Conservation (phyloP, 2,113 vertebrate genomes). For the Puma concolor region DNA sequence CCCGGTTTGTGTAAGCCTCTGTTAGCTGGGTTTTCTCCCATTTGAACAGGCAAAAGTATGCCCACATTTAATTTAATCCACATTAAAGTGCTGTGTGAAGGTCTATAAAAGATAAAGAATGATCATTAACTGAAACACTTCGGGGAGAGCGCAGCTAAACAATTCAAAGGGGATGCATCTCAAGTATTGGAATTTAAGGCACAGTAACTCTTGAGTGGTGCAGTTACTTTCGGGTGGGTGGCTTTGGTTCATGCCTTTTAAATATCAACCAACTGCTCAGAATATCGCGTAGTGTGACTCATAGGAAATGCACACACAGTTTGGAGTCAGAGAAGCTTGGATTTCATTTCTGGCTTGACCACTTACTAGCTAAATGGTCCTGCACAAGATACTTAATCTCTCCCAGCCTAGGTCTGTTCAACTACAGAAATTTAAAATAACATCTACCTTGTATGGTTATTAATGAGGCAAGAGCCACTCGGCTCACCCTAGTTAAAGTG, state of each 20-base stretch:
- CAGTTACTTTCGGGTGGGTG: slow-evolving; percentile 33
- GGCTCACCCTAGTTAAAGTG: background rate
- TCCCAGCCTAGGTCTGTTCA: slow-evolving; percentile 3
- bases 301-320: slow-evolving; percentile 32
- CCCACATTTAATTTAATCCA: background rate
- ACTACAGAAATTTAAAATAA: slow-evolving; percentile 10
- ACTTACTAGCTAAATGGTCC: slow-evolving; percentile 8
- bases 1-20: background rate
- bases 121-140: background rate
- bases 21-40: background rate
- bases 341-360: slow-evolving; percentile 52
- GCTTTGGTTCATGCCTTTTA: slow-evolving; percentile 60
- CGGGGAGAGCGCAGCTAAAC: background rate
- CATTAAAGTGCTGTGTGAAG: background rate
- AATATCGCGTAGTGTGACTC: slow-evolving; percentile 62
- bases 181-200: background rate
- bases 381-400: background rate
- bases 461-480: background rate
- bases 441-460: background rate
- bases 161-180: background rate
- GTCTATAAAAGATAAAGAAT: background rate
- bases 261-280: slow-evolving; percentile 57
- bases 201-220: background rate
- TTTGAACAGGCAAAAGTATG: background rate
- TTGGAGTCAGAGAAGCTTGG: background rate